These are phyloP conservation scores for Carapus acus DNA, from an alignment of 2,797 vertebrate species.

Conservation along the genomic window DNA sequence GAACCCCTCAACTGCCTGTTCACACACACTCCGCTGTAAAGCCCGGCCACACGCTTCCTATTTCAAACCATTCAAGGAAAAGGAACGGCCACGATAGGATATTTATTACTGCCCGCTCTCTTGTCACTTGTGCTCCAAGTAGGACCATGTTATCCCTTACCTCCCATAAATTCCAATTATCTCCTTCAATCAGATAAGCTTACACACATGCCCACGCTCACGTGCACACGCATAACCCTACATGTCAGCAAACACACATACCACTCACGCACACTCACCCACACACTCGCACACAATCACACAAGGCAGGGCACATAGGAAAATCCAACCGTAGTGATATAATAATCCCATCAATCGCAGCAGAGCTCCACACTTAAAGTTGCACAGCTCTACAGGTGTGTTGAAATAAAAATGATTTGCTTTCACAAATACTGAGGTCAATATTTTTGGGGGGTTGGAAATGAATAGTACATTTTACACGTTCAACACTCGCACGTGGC, in stretches of 20 bases:
- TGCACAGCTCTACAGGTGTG: slow-evolving; percentile 64
- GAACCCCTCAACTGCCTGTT: slow-evolving; percentile 8
- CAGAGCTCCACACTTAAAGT: slow-evolving; percentile 67
- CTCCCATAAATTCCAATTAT: slow-evolving; percentile 67
- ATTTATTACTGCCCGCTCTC: slow-evolving; percentile 34
- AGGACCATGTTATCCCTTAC: slow-evolving; percentile 53
- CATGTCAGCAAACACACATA: slow-evolving; percentile 25
- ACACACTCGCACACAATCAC: slow-evolving; percentile 29
- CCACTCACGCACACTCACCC: slow-evolving; percentile 14
- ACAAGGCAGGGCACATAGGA: slow-evolving; percentile 25
- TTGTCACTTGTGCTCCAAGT: slow-evolving; percentile 39
- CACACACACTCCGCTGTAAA: slow-evolving; percentile 16
- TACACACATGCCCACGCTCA: too few species aligned
- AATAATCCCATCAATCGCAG: slow-evolving; percentile 47
- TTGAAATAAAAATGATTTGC: slow-evolving; percentile 72
- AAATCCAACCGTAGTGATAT: slow-evolving; percentile 36
- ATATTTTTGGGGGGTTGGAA: slow-evolving; percentile 68
- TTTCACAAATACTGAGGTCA: slow-evolving; percentile 71
- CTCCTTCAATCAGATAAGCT: slow-evolving; percentile 55
- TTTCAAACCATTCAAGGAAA: slow-evolving; percentile 45
- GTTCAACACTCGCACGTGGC: slow-evolving; percentile 54
- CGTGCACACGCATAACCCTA: slow-evolving; percentile 19
- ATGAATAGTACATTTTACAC: slow-evolving; percentile 73
- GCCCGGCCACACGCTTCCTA: slow-evolving; percentile 24
- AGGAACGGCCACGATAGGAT: slow-evolving; percentile 46